phyloP scores from a whole-genome alignment of 2,113 vertebrate genomes.

The Tyto alba region DNA sequence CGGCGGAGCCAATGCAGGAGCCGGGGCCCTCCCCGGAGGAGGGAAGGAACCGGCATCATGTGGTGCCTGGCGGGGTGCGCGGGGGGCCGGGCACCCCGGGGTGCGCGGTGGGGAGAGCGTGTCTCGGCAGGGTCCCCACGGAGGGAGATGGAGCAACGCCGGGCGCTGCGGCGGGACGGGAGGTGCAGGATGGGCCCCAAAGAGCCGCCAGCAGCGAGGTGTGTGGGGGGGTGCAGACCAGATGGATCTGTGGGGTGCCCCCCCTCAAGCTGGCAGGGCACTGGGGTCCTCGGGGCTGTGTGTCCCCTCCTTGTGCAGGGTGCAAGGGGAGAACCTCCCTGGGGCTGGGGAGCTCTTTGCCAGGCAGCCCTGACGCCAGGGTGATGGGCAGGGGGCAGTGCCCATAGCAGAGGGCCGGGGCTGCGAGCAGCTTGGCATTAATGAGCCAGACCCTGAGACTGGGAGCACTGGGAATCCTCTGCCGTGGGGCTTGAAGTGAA shows the following conservation, averaged over 20 bases:
- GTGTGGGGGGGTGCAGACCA: background rate
- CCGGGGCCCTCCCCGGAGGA: constrained; percentile 3
- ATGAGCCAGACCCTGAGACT: background rate
- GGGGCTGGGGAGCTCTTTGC: background rate
- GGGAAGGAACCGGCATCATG: background rate
- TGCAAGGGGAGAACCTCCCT: background rate
- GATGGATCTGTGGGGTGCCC: background rate
- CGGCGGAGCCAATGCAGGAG: background rate
- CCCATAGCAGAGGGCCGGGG: background rate
- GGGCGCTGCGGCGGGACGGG: background rate
- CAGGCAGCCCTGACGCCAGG: background rate
- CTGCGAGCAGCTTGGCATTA: background rate
- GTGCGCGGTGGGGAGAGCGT: background rate
- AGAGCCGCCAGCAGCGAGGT: fast-evolving
- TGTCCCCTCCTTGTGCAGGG: background rate
- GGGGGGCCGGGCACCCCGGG: background rate
- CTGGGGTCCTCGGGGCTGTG: background rate
- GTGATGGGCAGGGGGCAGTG: background rate
- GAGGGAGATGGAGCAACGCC: background rate
- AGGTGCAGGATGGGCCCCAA: background rate
- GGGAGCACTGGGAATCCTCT: background rate
- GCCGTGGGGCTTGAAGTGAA: background rate
- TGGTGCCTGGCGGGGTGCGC: background rate
- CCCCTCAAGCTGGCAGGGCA: too few relatives aligned
- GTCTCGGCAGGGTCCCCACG: background rate